Conservation (phyloP, 2,797 vertebrate species). For the Trematocara caparti region DNA sequence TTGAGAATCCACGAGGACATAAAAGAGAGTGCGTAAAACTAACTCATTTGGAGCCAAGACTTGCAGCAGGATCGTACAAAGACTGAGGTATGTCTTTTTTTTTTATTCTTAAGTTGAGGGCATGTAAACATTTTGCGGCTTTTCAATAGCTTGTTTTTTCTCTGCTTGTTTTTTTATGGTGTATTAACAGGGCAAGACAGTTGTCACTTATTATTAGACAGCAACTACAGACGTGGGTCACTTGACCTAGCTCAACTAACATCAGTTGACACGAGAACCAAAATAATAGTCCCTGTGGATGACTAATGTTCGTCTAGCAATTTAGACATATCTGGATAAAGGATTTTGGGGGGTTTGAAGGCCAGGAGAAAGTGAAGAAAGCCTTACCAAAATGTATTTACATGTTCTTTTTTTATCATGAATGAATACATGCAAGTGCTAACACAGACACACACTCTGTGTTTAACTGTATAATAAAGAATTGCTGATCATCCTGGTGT, state of each 20-base stretch:
- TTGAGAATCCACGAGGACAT: slow-evolving; percentile 17
- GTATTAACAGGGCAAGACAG: slow-evolving; percentile 36
- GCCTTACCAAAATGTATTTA: slow-evolving; percentile 48
- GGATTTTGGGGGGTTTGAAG: slow-evolving; percentile 5
- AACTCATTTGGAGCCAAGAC: slow-evolving; percentile 14
- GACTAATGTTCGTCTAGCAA: slow-evolving; percentile 31
- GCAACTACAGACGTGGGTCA: slow-evolving; percentile 51
- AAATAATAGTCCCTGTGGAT: slow-evolving; percentile 35
- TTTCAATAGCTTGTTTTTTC: not conserved
- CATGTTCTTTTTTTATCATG: slow-evolving; percentile 10
- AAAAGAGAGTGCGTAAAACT: slow-evolving; percentile 8
- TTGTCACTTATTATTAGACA: slow-evolving; percentile 55
- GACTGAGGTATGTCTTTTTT: slow-evolving; percentile 46
- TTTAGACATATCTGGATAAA: slow-evolving; percentile 42
- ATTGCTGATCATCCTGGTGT: not conserved
- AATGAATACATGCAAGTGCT: not conserved
- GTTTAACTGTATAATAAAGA: not conserved
- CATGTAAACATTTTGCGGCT: not conserved
- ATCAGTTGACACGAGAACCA: slow-evolving; percentile 34
- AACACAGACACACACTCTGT: not conserved
- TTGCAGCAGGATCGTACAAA: slow-evolving; percentile 28
- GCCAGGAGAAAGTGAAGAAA: slow-evolving; percentile 2
- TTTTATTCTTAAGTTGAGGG: not conserved
- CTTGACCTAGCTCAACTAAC: slow-evolving; percentile 49
- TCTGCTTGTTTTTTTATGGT: not conserved